Conservation (phyloP, 2,113 vertebrate species). For the Carlito syrichta region DNA sequence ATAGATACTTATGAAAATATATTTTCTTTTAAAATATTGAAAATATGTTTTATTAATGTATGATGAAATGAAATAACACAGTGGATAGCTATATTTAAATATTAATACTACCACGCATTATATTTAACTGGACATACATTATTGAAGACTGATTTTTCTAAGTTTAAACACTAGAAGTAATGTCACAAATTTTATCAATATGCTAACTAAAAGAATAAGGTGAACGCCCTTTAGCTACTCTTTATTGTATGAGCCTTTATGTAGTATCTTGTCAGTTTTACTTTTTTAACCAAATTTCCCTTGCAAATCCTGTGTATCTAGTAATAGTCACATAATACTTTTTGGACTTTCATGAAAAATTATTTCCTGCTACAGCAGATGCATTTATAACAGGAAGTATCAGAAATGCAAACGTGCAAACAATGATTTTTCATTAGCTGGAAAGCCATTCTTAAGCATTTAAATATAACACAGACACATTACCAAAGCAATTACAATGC, state of each 20-base stretch:
- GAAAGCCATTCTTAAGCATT: conserved; percentile 33
- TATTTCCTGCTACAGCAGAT: not conserved
- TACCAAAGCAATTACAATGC: conserved; percentile 43
- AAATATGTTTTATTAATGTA: not conserved
- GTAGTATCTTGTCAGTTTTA: not conserved
- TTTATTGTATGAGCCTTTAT: not conserved
- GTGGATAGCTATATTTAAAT: not conserved
- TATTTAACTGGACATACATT: not conserved
- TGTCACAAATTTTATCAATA: not conserved
- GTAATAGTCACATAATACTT: not conserved
- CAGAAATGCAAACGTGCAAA: conserved; percentile 10
- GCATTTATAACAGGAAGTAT: not conserved
- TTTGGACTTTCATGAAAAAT: not conserved
- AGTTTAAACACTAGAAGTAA: not conserved
- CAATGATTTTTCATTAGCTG: conserved; percentile 53
- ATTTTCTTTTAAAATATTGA: not conserved
- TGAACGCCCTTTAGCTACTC: not conserved
- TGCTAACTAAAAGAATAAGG: not conserved
- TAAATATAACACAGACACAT: conserved; percentile 40
- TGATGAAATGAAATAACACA: not conserved
- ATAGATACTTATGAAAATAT: not conserved
- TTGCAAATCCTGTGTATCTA: not conserved
- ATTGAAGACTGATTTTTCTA: not conserved
- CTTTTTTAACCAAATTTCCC: not conserved
- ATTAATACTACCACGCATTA: not conserved